Conservation (phyloP, 1,140 invertebrate species). For the Papilio glaucus region DNA sequence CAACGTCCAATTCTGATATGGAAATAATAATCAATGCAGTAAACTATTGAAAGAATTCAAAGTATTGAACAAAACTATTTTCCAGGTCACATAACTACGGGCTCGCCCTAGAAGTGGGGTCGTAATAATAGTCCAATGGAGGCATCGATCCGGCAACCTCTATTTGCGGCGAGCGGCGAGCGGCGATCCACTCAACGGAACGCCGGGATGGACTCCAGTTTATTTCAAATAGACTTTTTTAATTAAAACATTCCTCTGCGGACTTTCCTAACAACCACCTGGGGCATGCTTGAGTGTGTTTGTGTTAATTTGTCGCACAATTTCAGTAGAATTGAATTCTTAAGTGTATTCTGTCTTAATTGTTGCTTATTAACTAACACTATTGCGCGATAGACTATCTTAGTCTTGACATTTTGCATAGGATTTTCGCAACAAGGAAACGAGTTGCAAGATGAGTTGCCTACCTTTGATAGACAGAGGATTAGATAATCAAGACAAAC, state of each 20-base stretch:
- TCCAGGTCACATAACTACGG: slow-evolving; percentile 10
- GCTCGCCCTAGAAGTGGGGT: slow-evolving; percentile 7
- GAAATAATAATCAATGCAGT: not conserved
- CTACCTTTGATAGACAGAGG: too few species aligned
- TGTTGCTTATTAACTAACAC: too few species aligned
- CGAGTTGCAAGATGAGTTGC: too few species aligned
- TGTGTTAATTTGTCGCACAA: not conserved
- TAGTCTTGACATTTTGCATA: too few species aligned
- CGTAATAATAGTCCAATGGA: slow-evolving; percentile 25
- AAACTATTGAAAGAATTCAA: not conserved
- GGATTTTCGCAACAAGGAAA: too few species aligned
- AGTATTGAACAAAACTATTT: slow-evolving; percentile 1
- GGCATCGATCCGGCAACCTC: slow-evolving; percentile 15
- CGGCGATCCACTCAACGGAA: not conserved
- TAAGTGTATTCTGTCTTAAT: not conserved
- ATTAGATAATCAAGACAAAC: too few species aligned
- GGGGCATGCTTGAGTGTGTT: not conserved
- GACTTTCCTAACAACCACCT: not conserved
- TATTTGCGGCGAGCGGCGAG: not conserved
- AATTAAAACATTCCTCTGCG: not conserved
- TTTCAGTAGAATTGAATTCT: not conserved
- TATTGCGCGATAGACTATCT: too few species aligned
- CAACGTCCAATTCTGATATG: too few species aligned
- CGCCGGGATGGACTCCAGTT: not conserved
- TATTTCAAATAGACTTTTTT: slow-evolving; percentile 25